Evolutionary conservation across 2,888 invertebrate genomes (phyloP), one percentile per base, ranked within the genome.

Genomic region (Nipponacmea schrenckii): DNA sequence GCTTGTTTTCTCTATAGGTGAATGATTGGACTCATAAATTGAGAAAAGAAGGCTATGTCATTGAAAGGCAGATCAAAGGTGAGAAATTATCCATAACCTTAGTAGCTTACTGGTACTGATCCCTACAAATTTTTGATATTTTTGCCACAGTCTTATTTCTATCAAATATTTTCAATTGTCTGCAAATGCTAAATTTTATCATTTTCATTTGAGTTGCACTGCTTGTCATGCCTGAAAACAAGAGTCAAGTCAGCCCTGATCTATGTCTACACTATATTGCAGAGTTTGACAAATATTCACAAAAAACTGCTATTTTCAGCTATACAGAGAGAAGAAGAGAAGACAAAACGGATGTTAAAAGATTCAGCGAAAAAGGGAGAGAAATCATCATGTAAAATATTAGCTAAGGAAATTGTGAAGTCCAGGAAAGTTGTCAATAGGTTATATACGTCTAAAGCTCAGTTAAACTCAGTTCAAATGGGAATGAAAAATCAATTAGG

Each of bases 401-500:
- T 98, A 70, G 98, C 98, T 0, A 97, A 96, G 86, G 97, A 98
- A 91, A 92, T 98, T 64, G 92, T 98, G 48, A 90, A 94, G 75
- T 94, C 97, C 0, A 91, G 96, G 69, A 96, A 95, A 90, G 94
- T 97, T 0, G 92, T 96, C 46, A 94, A 92, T 85, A 96, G 84
- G 90, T 94, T 99, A 79, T 94, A 98, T 88, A 94, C 96, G 0
- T 96, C 97, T 14, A 98, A 98, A 90, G 98, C 99, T 10, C 98
- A 99, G 85, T 91, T 99, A 26, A 98, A 97, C 89, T 98, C 98
- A 0, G 94, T 99, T 15, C 94, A 96, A 81, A 91, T 98, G 91
- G 96, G 96, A 90, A 98, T 99, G 98, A 97, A 98, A 89, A 97
- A 98, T 89, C 98, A 99, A 89, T 90, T 98, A 82, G 94, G 96